These are phyloP conservation scores for Mamestra configurata DNA, from an alignment of 1,140 invertebrate genomes.

Conservation along the genomic window DNA sequence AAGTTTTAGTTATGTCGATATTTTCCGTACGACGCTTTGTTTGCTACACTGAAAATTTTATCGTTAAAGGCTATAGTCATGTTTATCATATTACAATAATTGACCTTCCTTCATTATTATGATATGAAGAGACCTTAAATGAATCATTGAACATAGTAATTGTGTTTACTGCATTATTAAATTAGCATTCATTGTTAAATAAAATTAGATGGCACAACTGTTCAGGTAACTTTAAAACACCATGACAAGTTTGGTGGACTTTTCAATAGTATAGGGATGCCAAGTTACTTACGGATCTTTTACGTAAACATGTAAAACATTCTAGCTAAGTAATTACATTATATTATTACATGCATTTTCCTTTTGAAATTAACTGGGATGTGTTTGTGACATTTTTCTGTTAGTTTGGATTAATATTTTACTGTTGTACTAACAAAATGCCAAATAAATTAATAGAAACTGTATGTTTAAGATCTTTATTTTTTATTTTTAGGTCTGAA, in stretches of 20 bases:
- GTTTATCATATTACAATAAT: not conserved
- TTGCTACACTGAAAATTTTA: no score
- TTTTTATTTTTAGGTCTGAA: slow-evolving; percentile 78
- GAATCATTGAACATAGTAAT: not conserved
- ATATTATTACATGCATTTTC: not conserved
- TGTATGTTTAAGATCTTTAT: not conserved
- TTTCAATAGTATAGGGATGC: not conserved
- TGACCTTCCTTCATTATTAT: not conserved
- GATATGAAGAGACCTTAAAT: not conserved
- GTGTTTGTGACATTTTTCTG: not conserved
- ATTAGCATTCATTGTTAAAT: not conserved
- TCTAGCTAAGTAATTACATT: not conserved
- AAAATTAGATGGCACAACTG: slow-evolving; percentile 8
- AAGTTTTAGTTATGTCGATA: no score
- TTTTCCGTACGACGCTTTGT: no score
- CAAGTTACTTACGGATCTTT: slow-evolving; percentile 6
- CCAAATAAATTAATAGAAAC: not conserved
- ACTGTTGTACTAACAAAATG: not conserved
- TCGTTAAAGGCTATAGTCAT: not conserved
- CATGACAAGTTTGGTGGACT: not conserved
- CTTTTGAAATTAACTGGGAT: slow-evolving; percentile 11
- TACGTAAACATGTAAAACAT: not conserved
- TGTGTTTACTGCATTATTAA: not conserved
- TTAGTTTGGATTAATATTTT: not conserved
- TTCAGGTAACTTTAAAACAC: not conserved